Percentiles rank a stretch among this genome's conserved stretches.
These are phyloP conservation scores for Laodelphax striatellus DNA, from an alignment of 1,140 invertebrate genomes.

Conservation along the genomic window DNA sequence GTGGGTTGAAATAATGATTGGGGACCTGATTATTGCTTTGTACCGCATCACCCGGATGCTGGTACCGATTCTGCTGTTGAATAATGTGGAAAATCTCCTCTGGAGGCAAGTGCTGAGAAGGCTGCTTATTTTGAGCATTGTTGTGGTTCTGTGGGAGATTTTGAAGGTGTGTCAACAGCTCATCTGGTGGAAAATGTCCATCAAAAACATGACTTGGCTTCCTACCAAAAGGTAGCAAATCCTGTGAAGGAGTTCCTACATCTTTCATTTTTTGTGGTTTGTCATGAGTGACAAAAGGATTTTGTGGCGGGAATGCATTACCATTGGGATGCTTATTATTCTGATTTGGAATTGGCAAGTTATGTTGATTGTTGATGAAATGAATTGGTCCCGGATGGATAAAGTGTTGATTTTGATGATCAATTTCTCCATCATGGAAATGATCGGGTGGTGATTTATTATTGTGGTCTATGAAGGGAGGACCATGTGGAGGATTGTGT, in stretches of 20 bases:
- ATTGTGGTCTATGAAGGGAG: background rate
- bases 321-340: background rate
- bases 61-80: conserved; percentile 11
- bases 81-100: conserved; percentile 12
- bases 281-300: background rate
- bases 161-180: conserved; percentile 6
- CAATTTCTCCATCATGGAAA: background rate
- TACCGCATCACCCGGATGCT: background rate
- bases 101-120: background rate
- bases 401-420: background rate
- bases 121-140: background rate
- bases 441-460: background rate
- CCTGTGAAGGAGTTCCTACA: too few relatives aligned
- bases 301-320: conserved; percentile 1
- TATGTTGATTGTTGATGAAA: conserved; percentile 2
- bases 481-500: background rate
- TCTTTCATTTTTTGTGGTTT: background rate
- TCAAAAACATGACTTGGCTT: too few relatives aligned
- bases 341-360: background rate
- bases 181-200: background rate
- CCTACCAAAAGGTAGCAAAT: too few relatives aligned
- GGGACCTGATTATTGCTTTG: background rate
- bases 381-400: conserved; percentile 5
- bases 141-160: conserved; percentile 3
- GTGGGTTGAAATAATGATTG: conserved; percentile 7